Conservation (phyloP, 1,140 invertebrate species). For the Musca vetustissima region DNA sequence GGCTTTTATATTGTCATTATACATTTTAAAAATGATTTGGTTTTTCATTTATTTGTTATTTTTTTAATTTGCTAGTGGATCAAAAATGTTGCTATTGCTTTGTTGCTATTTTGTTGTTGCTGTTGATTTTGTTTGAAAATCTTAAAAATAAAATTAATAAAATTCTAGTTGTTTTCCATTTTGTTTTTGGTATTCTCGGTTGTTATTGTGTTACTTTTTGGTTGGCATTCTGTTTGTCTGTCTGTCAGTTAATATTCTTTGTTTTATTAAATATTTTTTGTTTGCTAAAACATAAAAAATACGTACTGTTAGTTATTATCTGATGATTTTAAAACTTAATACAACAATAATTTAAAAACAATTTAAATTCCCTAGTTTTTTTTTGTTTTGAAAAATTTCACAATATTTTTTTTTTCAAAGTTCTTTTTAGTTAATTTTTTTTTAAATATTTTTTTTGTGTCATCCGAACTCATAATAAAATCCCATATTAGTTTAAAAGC, state of each 20-base stretch:
- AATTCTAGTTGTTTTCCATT: not conserved
- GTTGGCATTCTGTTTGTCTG: not conserved
- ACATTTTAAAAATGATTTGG: constrained; percentile 21
- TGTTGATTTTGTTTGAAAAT: constrained; percentile 1
- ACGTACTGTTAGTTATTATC: not conserved
- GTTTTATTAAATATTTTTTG: constrained; percentile 24
- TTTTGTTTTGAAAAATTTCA: not conserved
- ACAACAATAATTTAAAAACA: constrained; percentile 21
- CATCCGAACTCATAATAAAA: constrained; percentile 9
- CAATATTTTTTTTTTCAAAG: not conserved
- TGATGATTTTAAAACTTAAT: constrained; percentile 18
- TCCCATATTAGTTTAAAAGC: constrained; percentile 18
- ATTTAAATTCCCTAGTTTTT: constrained; percentile 16
- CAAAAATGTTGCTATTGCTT: too few relatives aligned
- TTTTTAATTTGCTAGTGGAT: too few relatives aligned
- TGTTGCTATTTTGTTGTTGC: constrained; percentile 14
- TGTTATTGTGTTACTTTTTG: constrained; percentile 1
- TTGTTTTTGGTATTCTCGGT: not conserved
- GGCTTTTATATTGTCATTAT: constrained; percentile 16
- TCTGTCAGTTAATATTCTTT: not conserved
- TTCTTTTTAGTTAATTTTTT: not conserved
- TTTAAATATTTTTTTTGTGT: not conserved
- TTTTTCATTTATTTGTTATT: constrained; percentile 10
- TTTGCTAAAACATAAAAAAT: constrained; percentile 22
- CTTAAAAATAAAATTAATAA: constrained; percentile 9